Percentiles rank a stretch among this genome's conserved stretches.
Evolutionary conservation across 2,113 vertebrate genomes (phyloP).

Genomic region (Mungos mungo): DNA sequence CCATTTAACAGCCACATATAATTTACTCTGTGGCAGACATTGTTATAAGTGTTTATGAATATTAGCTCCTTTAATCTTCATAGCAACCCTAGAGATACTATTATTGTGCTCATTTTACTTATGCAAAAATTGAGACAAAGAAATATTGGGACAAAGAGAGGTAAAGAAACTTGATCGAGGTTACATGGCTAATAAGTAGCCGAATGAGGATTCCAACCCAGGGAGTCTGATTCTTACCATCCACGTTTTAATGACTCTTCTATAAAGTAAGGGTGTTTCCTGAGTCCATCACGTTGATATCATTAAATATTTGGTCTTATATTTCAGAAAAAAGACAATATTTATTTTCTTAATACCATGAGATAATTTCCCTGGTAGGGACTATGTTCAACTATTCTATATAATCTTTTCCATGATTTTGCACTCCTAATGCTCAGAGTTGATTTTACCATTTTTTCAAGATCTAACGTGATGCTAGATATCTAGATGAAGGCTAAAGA

Average conservation of each 20-base stretch:
- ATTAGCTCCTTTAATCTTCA: background rate
- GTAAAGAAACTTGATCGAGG: background rate
- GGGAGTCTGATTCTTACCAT: background rate
- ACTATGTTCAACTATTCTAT: background rate
- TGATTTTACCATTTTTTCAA: background rate
- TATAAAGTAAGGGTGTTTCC: background rate
- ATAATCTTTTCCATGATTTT: background rate
- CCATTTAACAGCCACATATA: background rate
- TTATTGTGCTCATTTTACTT: background rate
- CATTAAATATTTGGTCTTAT: background rate
- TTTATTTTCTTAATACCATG: background rate
- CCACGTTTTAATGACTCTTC: background rate
- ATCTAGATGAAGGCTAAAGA: background rate
- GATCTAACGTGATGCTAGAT: background rate
- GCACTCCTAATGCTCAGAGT: background rate
- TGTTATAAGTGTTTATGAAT: background rate
- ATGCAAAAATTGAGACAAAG: background rate
- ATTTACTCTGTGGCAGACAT: background rate
- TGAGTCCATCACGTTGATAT: background rate
- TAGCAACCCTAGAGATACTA: background rate
- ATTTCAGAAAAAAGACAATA: slow-evolving; percentile 17
- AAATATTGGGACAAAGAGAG: background rate
- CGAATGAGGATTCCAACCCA: background rate
- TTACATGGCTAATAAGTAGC: background rate
- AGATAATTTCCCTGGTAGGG: background rate